Percentiles rank a stretch among this genome's conserved stretches.
Conservation (phyloP, 1,140 invertebrate species). For the Nasonia longicornis region DNA sequence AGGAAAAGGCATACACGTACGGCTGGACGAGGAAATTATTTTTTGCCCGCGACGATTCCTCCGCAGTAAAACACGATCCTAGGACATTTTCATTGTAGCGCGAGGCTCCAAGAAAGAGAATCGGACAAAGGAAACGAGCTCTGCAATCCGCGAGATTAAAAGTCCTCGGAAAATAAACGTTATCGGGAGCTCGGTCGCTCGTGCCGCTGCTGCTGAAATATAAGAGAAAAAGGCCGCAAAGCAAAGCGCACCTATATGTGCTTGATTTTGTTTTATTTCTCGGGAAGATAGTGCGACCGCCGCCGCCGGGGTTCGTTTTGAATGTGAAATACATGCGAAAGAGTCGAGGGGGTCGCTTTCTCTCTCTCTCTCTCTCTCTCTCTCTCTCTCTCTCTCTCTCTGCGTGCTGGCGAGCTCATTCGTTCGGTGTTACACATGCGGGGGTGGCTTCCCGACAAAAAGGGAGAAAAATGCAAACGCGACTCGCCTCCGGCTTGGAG, state of each 20-base stretch:
- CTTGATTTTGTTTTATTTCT: slow-evolving; percentile 44
- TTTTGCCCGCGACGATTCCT: not conserved
- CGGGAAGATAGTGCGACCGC: slow-evolving; percentile 10
- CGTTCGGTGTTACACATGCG: too few relatives aligned
- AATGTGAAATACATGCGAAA: slow-evolving; percentile 16
- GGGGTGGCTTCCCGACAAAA: slow-evolving; percentile 23
- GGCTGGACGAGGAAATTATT: not conserved
- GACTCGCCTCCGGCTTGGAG: slow-evolving; percentile 20
- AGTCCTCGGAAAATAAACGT: slow-evolving; percentile 16
- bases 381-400: not conserved
- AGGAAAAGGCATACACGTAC: not conserved
- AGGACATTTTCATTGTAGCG: not conserved
- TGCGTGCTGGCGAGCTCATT: not conserved
- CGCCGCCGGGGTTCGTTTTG: slow-evolving; percentile 14
- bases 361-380: too few relatives aligned
- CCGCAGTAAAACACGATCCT: not conserved
- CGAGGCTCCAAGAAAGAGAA: not conserved
- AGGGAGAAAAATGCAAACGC: slow-evolving; percentile 30
- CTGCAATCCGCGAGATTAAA: slow-evolving; percentile 46
- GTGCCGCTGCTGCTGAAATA: not conserved
- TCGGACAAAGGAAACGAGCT: slow-evolving; percentile 40
- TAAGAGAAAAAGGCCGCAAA: not conserved
- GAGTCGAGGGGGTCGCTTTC: slow-evolving; percentile 1
- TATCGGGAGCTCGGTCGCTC: slow-evolving; percentile 8
- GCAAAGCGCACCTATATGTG: not conserved